Base-by-base conservation (phyloP, 2,113 vertebrate genomes). In the Heteronetta atricapilla region DNA sequence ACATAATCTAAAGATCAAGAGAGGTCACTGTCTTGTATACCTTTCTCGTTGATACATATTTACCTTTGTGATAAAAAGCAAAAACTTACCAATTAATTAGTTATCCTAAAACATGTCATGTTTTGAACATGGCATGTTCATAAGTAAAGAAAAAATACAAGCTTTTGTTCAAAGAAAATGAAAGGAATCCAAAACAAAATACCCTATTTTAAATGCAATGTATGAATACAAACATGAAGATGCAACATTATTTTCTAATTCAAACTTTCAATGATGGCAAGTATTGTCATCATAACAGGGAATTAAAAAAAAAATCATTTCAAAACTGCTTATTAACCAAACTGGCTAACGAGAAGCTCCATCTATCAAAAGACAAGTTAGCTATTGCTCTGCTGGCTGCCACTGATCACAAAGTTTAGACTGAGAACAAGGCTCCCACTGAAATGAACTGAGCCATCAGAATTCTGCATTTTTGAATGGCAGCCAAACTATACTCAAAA, bases 381-480 rank as follows among this genome's bases (percentile, higher is more conserved):
- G 50, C 46, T 78, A 20, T 87, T 80, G 33, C 69, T 82, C 4
- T 5, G 23, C 60, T 81, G 58, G 44, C 64, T 93, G 77, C 62
- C 62, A 76, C 58, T 89, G 83, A 62, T 5, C 22, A 44, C 33
- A 55, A 81, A 86, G 38, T 96, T 90, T 72, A 91, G 78, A 33
- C 50, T 95, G 79, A 94, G 53, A 91, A 72, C 40, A 94, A 66
- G 60, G 40, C 73, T 93, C 73, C 46, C 55, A 60, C 68, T 50
- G 50, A 90, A 90, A 82, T 31, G 55, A 79, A 82, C 36, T 22
- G 38, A 95, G 69, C n/a, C 75, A 69, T 46, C 66, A 87, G 56
- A 92, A 62, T 38, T 88, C 28, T 63, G 60, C 29, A 44, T 91
- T 91, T 95, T 92, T 96, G 90, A 94, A 87, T 36, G 31, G 53